A percentile compares a stretch with the other conserved stretches of the same genome.
These are phyloP conservation scores for Platysteira castanea DNA, from an alignment of 2,113 vertebrate genomes.

Conservation along the genomic window DNA sequence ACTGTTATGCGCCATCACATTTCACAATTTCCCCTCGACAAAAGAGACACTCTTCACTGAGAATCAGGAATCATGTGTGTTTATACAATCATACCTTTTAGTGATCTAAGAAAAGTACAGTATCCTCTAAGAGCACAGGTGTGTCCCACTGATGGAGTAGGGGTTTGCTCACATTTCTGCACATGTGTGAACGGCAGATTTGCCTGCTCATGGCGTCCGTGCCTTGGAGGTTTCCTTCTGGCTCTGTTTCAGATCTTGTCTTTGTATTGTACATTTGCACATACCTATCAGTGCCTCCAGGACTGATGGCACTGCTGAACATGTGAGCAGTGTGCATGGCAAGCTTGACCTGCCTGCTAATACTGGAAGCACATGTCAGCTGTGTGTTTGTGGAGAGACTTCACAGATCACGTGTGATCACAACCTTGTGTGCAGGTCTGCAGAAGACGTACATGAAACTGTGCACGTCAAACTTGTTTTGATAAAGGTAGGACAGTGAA, in stretches of 20 bases:
- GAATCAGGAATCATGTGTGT: background rate
- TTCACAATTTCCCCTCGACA: background rate
- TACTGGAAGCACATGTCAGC: rapidly evolving
- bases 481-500: background rate
- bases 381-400: background rate
- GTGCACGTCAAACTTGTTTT: background rate
- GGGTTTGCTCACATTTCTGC: background rate
- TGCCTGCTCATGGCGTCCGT: rapidly evolving
- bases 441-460: background rate
- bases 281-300: background rate
- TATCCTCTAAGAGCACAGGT: background rate
- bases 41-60: background rate
- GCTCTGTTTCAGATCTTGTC: background rate
- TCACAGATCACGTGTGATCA: background rate
- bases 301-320: background rate
- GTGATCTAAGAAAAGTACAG: background rate
- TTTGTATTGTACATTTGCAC: background rate
- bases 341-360: background rate
- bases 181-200: background rate
- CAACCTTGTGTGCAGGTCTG: background rate
- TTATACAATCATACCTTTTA: background rate
- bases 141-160: background rate
- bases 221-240: background rate
- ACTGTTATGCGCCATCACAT: background rate
- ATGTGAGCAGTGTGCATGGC: background rate